phyloP scores from a whole-genome alignment of 1,140 invertebrate species.

The Cataglyphis hispanica region DNA sequence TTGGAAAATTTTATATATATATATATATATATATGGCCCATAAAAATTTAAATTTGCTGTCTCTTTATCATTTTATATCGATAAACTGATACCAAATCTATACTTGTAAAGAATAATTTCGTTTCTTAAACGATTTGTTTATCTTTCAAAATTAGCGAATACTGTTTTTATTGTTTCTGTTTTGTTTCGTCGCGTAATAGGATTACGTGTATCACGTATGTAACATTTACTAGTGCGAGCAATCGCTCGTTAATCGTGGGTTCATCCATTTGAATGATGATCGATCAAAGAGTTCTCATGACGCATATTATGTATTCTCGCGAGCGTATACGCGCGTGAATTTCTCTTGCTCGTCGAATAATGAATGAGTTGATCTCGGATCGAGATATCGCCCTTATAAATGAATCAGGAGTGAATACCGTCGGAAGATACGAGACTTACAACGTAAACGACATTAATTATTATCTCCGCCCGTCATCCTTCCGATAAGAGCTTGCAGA shows the following conservation, averaged over 20 bases:
- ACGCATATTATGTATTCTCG: slow-evolving; percentile 17
- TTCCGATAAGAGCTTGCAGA: not conserved
- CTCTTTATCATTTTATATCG: too few relatives aligned
- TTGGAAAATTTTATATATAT: too few relatives aligned
- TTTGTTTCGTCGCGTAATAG: not conserved
- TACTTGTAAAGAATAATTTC: not conserved
- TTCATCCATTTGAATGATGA: slow-evolving; percentile 42
- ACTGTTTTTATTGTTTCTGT: not conserved
- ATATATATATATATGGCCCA: not conserved
- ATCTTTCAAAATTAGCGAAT: too few relatives aligned
- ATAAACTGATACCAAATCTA: not conserved
- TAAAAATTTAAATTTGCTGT: too few relatives aligned
- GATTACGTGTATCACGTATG: not conserved
- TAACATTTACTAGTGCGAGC: slow-evolving; percentile 40
- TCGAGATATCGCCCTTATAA: slow-evolving; percentile 70
- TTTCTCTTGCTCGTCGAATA: slow-evolving; percentile 34
- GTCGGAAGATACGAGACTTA: slow-evolving; percentile 37
- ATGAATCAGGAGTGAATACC: slow-evolving; percentile 62
- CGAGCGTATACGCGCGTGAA: slow-evolving; percentile 12
- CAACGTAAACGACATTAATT: slow-evolving; percentile 62
- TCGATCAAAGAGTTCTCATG: slow-evolving; percentile 27
- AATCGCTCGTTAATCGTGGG: slow-evolving; percentile 43
- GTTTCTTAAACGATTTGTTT: not conserved
- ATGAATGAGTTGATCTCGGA: slow-evolving; percentile 65
- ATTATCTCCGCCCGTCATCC: slow-evolving; percentile 33